Evolutionary conservation across 2,888 invertebrate species (phyloP).

Genomic region (Callimorpha dominula): DNA sequence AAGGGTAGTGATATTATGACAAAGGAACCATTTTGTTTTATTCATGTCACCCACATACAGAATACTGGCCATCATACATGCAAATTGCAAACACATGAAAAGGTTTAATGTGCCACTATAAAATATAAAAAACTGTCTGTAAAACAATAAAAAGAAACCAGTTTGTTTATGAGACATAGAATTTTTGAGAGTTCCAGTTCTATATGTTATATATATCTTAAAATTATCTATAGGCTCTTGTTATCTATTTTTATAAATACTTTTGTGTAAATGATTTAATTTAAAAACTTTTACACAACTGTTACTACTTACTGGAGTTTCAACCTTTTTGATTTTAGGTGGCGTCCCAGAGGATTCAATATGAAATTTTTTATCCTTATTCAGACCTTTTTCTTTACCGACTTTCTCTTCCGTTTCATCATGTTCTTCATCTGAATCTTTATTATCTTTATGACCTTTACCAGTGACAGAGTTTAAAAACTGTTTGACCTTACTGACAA

Average conservation of each 20-base stretch:
- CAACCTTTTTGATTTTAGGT: conserved; percentile 59
- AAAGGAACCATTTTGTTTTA: conserved; percentile 55
- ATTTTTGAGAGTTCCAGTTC: background rate
- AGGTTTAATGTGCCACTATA: background rate
- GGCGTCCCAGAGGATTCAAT: conserved; percentile 42
- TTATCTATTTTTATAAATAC: background rate
- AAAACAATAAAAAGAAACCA: background rate
- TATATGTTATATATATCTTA: too few relatives aligned
- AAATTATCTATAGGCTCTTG: background rate
- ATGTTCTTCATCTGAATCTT: conserved; percentile 68
- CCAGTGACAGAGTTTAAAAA: conserved; percentile 86
- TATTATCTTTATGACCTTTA: conserved; percentile 63
- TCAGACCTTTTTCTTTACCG: conserved; percentile 48
- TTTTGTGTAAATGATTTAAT: background rate
- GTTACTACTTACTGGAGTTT: conserved; percentile 47
- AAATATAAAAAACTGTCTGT: background rate
- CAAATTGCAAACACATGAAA: background rate
- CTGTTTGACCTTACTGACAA: conserved; percentile 87
- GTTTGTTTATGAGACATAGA: background rate
- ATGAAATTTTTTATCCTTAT: conserved; percentile 52
- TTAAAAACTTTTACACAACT: background rate
- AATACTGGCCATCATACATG: conserved; percentile 20
- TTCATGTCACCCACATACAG: conserved; percentile 23
- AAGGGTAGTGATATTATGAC: conserved; percentile 25
- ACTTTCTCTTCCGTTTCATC: conserved; percentile 56